Conservation (phyloP, 2,797 vertebrate genomes). For the Lepilemur septentrionalis region DNA sequence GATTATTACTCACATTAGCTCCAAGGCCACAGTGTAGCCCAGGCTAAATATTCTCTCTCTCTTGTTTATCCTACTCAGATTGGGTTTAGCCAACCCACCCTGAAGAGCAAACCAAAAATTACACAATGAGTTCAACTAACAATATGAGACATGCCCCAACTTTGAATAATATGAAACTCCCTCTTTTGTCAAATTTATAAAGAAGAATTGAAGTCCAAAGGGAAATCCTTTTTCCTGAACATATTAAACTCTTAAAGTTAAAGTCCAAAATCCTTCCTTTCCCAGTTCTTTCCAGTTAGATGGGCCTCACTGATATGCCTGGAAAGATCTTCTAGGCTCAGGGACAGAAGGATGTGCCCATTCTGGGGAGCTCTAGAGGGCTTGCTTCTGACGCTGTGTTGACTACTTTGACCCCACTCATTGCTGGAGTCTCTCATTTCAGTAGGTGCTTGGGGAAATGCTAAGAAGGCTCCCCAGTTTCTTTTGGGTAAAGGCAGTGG, state of each 20-base stretch:
- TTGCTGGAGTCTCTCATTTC: neutral
- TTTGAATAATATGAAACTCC: neutral
- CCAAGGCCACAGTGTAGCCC: neutral
- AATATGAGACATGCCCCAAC: neutral
- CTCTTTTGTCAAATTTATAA: neutral
- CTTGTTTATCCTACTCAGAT: neutral
- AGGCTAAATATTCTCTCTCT: neutral
- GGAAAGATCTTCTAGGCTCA: neutral
- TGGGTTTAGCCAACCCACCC: neutral
- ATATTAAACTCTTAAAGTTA: neutral
- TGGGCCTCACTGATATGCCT: neutral
- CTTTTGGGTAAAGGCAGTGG: neutral
- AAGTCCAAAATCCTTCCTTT: neutral
- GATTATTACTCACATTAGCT: neutral
- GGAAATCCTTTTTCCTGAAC: neutral
- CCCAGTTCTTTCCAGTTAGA: neutral
- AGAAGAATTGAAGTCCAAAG: neutral
- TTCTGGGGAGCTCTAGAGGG: neutral
- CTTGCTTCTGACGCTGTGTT: neutral
- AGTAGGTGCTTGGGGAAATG: neutral
- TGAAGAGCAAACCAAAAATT: constrained; percentile 21
- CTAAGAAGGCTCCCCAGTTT: neutral
- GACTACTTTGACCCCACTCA: neutral
- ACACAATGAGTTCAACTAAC: neutral
- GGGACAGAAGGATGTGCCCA: neutral